Evolutionary conservation across 2,113 vertebrate species (phyloP), one percentile per base, ranked within the genome.

Genomic region (Tetrax tetrax): DNA sequence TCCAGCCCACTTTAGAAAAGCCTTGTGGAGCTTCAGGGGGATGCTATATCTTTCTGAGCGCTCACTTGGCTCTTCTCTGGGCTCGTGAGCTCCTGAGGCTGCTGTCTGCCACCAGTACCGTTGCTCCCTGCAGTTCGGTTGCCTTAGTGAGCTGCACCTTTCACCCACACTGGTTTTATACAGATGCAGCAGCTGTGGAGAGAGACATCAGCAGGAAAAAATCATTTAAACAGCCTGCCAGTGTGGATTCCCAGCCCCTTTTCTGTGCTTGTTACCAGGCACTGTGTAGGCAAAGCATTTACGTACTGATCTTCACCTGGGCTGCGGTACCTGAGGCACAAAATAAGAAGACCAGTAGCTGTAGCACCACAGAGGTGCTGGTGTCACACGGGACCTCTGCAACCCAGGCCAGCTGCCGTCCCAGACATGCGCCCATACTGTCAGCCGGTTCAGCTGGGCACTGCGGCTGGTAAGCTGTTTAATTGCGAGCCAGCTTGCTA

Each of bases 341-440:
- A 31, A 61, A 31, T 21, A 33, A 17, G 29, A 69, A 80, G 51
- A 43, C 37, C 54, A 21, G 38, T 7, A 24, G 13, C n/a, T 53
- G 37, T 48, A 35, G 76, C n/a, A 35, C 22, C 43, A 10, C 9
- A 0, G 0, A 18, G 43, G 48, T 66, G 66, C 20, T 65, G 63
- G 24, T 77, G 27, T 71, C 47, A 17, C 16, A 4, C 3, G 3
- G 37, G 35, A 33, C 45, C 54, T 51, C 89, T 77, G 68, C 29
- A 57, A 0, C 38, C 38, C 9, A 20, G 48, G 71, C 22, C 16
- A 83, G 38, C 28, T 11, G 9, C 31, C 1, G 2, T 22, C 53
- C 31, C 70, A 14, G 50, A 51, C 1, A 4, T 8, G 12, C 4
- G 2, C 3, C 0, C 1, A 0, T 14, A 35, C 66, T 71, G 37